Conservation (phyloP, 2,797 vertebrate genomes). For the Clamator glandarius region DNA sequence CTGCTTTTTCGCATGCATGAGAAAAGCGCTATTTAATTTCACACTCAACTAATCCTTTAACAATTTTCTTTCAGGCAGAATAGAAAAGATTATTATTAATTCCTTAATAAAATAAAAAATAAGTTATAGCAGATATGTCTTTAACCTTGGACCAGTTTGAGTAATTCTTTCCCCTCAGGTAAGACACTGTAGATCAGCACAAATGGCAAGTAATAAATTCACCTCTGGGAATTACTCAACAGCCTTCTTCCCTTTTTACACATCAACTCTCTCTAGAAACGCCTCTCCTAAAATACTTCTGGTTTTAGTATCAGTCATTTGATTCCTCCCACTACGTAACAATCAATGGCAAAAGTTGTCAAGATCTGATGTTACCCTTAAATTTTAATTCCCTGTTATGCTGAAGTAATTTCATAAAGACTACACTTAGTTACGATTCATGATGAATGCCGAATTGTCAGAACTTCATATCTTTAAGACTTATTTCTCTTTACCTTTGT, state of each 20-base stretch:
- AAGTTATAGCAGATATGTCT: conserved; percentile 60
- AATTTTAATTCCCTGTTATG: no score
- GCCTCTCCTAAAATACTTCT: conserved; percentile 37
- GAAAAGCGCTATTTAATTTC: conserved; percentile 80
- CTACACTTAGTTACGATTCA: no score
- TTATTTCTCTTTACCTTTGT: no score
- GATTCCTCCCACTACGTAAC: conserved; percentile 23
- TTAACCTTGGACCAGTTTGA: conserved; percentile 69
- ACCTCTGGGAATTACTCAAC: conserved; percentile 25
- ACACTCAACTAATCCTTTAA: conserved; percentile 78
- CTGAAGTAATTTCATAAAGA: no score
- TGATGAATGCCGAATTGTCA: no score
- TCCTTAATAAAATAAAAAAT: conserved; percentile 72
- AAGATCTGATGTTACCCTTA: no score
- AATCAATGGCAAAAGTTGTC: conserved; percentile 8
- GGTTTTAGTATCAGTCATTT: conserved; percentile 46
- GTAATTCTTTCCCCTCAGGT: conserved; percentile 37
- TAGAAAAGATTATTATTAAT: conserved; percentile 75
- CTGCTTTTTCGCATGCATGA: conserved; percentile 68
- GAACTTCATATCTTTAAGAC: no score
- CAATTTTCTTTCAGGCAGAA: conserved; percentile 74
- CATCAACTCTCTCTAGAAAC: conserved; percentile 2
- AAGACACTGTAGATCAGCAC: conserved; percentile 63
- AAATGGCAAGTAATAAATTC: conserved; percentile 70
- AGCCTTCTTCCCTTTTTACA: neutral